Conservation (phyloP, 2,888 invertebrate genomes). For the Drosophila nr. medialis region DNA sequence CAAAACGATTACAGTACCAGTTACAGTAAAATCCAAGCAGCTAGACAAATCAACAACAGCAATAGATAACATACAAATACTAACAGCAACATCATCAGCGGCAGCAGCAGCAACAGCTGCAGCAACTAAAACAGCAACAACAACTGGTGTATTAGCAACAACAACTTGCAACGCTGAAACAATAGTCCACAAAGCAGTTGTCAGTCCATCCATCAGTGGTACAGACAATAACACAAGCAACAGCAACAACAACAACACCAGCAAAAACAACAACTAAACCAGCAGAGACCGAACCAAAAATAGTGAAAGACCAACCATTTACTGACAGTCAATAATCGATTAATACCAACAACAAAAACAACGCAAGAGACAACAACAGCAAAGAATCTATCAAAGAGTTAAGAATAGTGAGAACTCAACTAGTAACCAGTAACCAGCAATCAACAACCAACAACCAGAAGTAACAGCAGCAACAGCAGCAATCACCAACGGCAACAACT, state of each 20-base stretch:
- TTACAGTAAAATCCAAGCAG: constrained; percentile 7
- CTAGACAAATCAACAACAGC: constrained; percentile 7
- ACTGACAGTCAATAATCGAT: not conserved
- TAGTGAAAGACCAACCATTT: not conserved
- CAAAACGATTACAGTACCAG: constrained; percentile 17
- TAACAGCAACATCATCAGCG: constrained; percentile 13
- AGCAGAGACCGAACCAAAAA: not conserved
- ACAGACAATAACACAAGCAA: not conserved
- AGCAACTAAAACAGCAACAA: not conserved
- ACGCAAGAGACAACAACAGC: not conserved
- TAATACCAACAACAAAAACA: not conserved
- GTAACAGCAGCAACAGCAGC: not conserved
- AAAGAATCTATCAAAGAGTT: not conserved
- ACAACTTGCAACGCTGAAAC: constrained; percentile 26
- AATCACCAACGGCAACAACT: not conserved
- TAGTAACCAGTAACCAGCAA: not conserved
- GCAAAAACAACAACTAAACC: constrained; percentile 3
- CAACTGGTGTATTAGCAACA: constrained; percentile 11
- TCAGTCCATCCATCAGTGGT: constrained; percentile 15
- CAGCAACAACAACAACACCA: constrained; percentile 10
- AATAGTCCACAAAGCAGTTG: constrained; percentile 44
- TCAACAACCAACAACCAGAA: not conserved
- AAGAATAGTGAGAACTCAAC: not conserved
- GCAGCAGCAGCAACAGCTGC: constrained; percentile 14
- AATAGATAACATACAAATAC: constrained; percentile 16